Conservation (phyloP, 2,113 vertebrate genomes). For the Thomomys bottae region DNA sequence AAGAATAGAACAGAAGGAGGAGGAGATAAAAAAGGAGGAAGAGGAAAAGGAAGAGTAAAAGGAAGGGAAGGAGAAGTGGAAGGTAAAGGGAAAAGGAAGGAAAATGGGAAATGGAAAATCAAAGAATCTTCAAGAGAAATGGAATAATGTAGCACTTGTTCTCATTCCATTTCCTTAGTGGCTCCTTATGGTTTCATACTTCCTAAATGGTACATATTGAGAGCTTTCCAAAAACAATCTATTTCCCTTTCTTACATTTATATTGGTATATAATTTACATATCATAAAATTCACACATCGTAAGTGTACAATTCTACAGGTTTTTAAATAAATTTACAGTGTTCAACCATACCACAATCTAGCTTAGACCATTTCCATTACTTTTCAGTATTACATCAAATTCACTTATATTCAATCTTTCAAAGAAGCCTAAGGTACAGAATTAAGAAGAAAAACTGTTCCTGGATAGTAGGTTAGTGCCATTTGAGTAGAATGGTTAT, state of each 20-base stretch:
- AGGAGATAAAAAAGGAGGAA: neutral
- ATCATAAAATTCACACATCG: neutral
- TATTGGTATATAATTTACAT: neutral
- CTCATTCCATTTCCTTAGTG: neutral
- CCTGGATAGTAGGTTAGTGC: rapidly evolving
- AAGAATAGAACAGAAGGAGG: too few relatives aligned
- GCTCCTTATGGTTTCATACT: neutral
- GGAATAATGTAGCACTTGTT: neutral
- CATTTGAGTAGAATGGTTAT: neutral
- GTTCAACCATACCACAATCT: neutral
- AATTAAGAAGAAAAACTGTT: neutral
- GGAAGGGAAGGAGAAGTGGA: neutral
- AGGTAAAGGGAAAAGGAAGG: neutral
- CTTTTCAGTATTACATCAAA: neutral
- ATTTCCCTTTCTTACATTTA: neutral
- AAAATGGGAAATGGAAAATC: neutral
- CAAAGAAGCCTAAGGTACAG: neutral
- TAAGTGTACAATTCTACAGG: neutral
- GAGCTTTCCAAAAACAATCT: neutral
- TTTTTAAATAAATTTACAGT: neutral
- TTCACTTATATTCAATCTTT: neutral
- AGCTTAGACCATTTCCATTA: neutral
- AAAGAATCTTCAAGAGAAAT: neutral
- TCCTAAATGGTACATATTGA: neutral
- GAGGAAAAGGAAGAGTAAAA: neutral